Evolutionary conservation across 2,797 vertebrate species (phyloP).

Genomic region (Xenentodon cancila): DNA sequence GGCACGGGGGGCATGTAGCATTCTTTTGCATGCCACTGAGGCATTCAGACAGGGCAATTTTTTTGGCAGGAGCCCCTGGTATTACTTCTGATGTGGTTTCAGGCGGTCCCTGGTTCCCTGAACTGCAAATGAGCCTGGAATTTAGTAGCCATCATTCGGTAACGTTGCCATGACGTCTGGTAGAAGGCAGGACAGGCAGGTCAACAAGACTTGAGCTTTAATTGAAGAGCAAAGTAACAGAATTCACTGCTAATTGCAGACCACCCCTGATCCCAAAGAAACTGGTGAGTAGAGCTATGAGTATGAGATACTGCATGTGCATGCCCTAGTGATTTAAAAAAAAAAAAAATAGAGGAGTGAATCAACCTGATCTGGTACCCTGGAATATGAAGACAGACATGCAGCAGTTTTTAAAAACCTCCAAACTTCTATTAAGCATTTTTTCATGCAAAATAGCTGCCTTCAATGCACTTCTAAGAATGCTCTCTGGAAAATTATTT

Average conservation of each 20-base stretch:
- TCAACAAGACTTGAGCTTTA: slow-evolving; percentile 73
- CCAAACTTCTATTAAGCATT: neutral
- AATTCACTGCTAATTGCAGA: slow-evolving; percentile 63
- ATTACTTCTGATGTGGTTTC: slow-evolving; percentile 67
- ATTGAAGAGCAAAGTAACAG: slow-evolving; percentile 73
- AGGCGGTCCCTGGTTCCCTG: slow-evolving; percentile 70
- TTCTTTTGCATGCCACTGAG: slow-evolving; percentile 81
- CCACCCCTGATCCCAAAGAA: slow-evolving; percentile 25
- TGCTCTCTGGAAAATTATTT: neutral
- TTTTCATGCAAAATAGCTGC: slow-evolving; percentile 15
- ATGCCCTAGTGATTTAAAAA: slow-evolving; percentile 12
- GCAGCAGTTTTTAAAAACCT: slow-evolving; percentile 19
- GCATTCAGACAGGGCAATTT: slow-evolving; percentile 71
- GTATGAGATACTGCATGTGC: slow-evolving; percentile 40
- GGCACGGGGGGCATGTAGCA: slow-evolving; percentile 75
- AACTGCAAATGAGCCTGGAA: slow-evolving; percentile 80
- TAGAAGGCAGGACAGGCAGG: slow-evolving; percentile 65
- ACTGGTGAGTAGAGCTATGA: slow-evolving; percentile 25
- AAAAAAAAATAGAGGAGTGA: slow-evolving; percentile 19
- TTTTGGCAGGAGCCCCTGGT: slow-evolving; percentile 74
- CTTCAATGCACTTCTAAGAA: slow-evolving; percentile 4
- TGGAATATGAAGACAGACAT: slow-evolving; percentile 25
- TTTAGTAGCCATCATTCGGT: slow-evolving; percentile 63
- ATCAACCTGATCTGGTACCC: slow-evolving; percentile 32
- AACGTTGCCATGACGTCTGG: slow-evolving; percentile 71